Evolutionary conservation across 2,797 vertebrate genomes (phyloP).

Genomic region (Falco cherrug): DNA sequence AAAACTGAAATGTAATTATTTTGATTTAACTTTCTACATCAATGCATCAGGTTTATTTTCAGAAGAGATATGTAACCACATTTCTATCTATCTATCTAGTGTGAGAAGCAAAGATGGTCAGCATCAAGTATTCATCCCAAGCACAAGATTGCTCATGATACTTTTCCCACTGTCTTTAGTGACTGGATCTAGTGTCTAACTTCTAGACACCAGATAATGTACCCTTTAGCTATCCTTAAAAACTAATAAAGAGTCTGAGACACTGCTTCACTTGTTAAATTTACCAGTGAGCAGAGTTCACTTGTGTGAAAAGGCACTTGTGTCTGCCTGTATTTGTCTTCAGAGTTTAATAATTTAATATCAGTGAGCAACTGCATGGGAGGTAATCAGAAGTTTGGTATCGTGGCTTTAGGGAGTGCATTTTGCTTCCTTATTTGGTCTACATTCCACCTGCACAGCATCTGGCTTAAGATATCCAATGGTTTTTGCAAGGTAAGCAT

Average conservation of each 20-base stretch:
- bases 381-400: neutral
- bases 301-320: neutral
- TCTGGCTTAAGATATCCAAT: neutral
- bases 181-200: neutral
- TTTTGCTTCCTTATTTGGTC: conserved; percentile 31
- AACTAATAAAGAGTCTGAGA: neutral
- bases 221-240: neutral
- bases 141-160: neutral
- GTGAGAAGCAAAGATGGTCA: neutral
- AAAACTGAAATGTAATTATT: neutral
- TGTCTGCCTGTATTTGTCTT: conserved; percentile 1
- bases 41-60: neutral
- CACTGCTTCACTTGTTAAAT: neutral
- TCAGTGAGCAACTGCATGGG: neutral
- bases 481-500: conserved; percentile 43
- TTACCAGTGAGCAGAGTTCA: neutral
- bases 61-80: neutral
- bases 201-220: accelerated
- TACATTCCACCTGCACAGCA: neutral
- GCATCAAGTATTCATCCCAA: neutral
- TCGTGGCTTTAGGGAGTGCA: neutral
- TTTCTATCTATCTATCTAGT: neutral
- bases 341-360: neutral
- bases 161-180: neutral
- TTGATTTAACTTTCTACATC: neutral